These are phyloP conservation scores for Myopa testacea DNA, from an alignment of 2,888 invertebrate species.

Conservation along the genomic window DNA sequence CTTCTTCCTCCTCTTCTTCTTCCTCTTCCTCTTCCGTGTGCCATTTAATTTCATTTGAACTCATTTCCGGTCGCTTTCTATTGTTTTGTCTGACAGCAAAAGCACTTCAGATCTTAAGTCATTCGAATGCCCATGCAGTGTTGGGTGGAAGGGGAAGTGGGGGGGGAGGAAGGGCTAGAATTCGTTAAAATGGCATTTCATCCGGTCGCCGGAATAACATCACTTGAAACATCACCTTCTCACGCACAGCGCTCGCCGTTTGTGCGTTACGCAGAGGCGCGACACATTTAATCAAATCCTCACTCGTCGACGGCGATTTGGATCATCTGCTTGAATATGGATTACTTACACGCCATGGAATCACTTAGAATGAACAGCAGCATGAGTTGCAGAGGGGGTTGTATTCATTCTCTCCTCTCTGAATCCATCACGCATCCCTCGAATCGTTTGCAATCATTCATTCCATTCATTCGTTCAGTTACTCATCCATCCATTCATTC, in stretches of 20 bases:
- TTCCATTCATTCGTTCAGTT: neutral
- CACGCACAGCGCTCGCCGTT: neutral
- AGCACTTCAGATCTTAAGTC: neutral
- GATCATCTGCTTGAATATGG: neutral
- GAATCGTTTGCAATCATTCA: neutral
- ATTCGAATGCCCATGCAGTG: neutral
- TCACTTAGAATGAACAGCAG: neutral
- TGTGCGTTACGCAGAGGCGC: slow-evolving; percentile 10
- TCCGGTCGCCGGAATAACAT: slow-evolving; percentile 28
- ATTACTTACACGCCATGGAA: neutral
- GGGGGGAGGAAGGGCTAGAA: neutral
- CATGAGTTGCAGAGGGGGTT: neutral
- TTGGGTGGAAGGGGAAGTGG: no score
- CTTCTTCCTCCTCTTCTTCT: neutral
- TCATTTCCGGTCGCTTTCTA: neutral
- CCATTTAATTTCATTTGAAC: slow-evolving; percentile 11
- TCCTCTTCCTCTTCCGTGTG: neutral
- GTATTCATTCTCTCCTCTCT: neutral
- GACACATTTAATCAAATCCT: slow-evolving; percentile 34
- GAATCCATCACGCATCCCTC: neutral
- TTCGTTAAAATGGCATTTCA: slow-evolving; percentile 23
- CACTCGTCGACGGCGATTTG: slow-evolving; percentile 7
- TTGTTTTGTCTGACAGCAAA: no score
- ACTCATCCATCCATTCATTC: neutral
- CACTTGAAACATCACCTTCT: neutral